Percentiles rank a stretch among this genome's conserved stretches.
Evolutionary conservation across 2,888 invertebrate species (phyloP).

Genomic region (Apotomis betuletana): DNA sequence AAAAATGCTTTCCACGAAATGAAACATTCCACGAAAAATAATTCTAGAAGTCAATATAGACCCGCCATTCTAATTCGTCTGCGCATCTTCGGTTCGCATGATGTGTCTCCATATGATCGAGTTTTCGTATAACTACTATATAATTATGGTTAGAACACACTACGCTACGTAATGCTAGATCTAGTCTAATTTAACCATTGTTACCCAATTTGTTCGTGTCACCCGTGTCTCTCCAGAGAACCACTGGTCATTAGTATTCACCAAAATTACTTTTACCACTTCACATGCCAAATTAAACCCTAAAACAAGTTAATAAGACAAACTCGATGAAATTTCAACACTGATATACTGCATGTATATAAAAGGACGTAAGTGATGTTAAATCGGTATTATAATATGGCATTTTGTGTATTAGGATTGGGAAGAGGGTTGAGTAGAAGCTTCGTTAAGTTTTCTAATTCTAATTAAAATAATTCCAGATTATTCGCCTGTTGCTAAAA

Average conservation of each 20-base stretch:
- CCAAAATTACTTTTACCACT: not conserved
- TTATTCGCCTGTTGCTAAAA: no score
- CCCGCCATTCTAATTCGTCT: no score
- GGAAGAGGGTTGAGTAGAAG: no score
- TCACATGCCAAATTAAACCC: not conserved
- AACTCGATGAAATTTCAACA: not conserved
- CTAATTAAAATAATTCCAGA: no score
- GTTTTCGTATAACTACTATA: no score
- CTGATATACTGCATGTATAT: not conserved
- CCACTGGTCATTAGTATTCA: slow-evolving; percentile 51
- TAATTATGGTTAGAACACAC: not conserved
- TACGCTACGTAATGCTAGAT: slow-evolving; percentile 41
- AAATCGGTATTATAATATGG: not conserved
- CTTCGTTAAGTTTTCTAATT: no score
- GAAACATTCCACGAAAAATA: no score
- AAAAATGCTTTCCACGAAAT: no score
- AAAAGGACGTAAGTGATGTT: not conserved
- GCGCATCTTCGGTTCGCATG: no score
- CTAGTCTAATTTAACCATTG: slow-evolving; percentile 61
- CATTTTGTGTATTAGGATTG: not conserved
- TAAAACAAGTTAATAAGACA: not conserved
- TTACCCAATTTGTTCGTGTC: slow-evolving; percentile 63
- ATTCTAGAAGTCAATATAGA: no score
- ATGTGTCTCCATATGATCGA: no score
- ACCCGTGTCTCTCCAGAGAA: slow-evolving; percentile 53